Evolutionary conservation across 2,113 vertebrate species (phyloP), one percentile per base, ranked within the genome.

Genomic region (Stigmatopora nigra): DNA sequence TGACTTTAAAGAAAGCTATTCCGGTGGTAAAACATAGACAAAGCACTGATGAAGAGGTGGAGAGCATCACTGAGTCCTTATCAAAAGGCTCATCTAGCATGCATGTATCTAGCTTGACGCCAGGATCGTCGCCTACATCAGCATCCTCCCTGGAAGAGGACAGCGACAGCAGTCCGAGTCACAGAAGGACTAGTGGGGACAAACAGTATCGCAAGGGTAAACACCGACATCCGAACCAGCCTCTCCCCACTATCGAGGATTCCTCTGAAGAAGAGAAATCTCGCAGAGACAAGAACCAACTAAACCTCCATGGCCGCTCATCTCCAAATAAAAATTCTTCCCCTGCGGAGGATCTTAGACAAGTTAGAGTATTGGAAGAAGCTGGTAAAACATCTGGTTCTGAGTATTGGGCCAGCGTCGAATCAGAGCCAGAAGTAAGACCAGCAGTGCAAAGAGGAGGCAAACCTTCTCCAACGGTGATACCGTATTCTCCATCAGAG

Each of bases 111-210:
- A 94, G 94, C 77, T 93, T 98, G 77, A 97, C 95, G 57, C 94
- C 96, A 59, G 94, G 92, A 52, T 95, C 94, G 6, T 99, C 97
- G 61, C 95, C 95, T 53, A 97, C 95, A 3, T 99, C 97, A 13
- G 94, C 95, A 17, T 99, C 97, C 1, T 99, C 97, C 11, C 89
- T 99, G 17, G 96, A 98, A 14, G 96, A 99, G 78, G 97, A 99
- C 64, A 98, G 95, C 79, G 97, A 98, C 84, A 97, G 95, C 65
- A 97, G 95, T 71, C 94, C 95, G 0, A 94, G 92, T 84, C 93
- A 92, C 77, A 93, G 88, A 76, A 96, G 92, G 71, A 75, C 89
- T n/a, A 86, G 87, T 79, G 92, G 90, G 6, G 94, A 97, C 77
- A 98, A 96, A 72, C 94, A 93, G 7, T 92, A 93, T 64, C 91